phyloP scores from a whole-genome alignment of 2,113 vertebrate species.

The Probosciger aterrimus region DNA sequence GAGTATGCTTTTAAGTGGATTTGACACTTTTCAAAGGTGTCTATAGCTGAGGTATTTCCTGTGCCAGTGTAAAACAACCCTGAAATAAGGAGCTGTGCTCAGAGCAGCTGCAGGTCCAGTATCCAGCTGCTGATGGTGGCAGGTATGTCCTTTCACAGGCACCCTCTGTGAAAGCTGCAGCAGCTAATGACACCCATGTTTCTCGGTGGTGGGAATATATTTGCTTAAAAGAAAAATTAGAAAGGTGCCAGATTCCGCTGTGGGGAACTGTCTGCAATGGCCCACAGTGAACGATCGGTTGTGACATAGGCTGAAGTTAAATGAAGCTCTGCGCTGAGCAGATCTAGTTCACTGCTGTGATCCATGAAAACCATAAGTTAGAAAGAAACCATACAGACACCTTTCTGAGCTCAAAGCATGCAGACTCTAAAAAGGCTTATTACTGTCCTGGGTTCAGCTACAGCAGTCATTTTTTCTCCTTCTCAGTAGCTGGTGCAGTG shows the following conservation, averaged over 20 bases:
- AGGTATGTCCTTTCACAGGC: neutral
- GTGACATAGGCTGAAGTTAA: neutral
- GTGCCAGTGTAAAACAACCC: fast-evolving
- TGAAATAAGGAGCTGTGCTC: neutral
- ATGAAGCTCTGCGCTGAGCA: neutral
- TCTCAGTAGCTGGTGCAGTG: neutral
- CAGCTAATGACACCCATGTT: fast-evolving
- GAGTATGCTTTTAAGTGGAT: neutral
- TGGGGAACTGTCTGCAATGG: fast-evolving
- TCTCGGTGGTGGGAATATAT: neutral
- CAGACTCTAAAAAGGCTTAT: neutral
- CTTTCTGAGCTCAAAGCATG: neutral
- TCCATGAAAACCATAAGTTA: neutral
- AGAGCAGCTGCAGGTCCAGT: neutral
- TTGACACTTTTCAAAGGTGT: neutral
- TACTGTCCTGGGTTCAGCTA: neutral
- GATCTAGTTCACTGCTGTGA: neutral
- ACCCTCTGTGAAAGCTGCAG: neutral
- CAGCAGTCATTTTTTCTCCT: neutral
- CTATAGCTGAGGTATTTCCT: fast-evolving
- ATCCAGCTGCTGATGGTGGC: neutral
- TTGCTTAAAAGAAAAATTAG: neutral
- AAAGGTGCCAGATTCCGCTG: too few species aligned
- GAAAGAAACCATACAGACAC: neutral
- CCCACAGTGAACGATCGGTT: neutral